Evolutionary conservation across 2,888 invertebrate genomes (phyloP).

Genomic region (Metacarcinus magister): DNA sequence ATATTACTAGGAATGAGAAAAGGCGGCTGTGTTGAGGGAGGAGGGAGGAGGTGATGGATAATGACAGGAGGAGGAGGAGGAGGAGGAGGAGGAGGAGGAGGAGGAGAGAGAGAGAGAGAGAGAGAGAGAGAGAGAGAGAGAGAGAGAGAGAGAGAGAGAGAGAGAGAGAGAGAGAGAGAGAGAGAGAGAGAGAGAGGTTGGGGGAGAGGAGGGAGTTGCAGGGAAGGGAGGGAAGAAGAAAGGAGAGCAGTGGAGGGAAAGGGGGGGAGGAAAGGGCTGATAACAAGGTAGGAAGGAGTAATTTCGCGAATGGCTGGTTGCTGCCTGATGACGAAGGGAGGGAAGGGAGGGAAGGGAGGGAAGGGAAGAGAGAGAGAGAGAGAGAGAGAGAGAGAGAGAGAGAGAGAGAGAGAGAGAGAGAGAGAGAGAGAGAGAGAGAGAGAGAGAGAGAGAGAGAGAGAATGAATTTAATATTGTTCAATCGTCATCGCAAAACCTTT

Average conservation of each 20-base stretch:
- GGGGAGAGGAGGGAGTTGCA: background rate
- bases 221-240: background rate
- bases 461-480: background rate
- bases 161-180: conserved; percentile 5
- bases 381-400: background rate
- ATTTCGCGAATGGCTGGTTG: conserved; percentile 46
- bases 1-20: background rate
- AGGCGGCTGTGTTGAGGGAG: conserved; percentile 4
- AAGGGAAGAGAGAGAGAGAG: background rate
- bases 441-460: conserved; percentile 18
- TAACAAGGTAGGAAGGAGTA: conserved; percentile 40
- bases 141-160: background rate
- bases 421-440: background rate
- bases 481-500: background rate
- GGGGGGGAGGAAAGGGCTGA: conserved; percentile 31
- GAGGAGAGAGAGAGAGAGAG: background rate
- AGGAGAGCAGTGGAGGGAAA: background rate
- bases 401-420: no score
- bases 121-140: background rate
- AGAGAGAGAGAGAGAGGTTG: background rate
- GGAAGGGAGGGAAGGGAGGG: background rate
- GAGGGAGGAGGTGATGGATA: background rate
- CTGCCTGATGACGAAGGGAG: background rate
- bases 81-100: conserved; percentile 54
- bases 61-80: conserved; percentile 39